These are phyloP conservation scores for Neoniphon sammara DNA, from an alignment of 2,797 vertebrate species.

Conservation along the genomic window DNA sequence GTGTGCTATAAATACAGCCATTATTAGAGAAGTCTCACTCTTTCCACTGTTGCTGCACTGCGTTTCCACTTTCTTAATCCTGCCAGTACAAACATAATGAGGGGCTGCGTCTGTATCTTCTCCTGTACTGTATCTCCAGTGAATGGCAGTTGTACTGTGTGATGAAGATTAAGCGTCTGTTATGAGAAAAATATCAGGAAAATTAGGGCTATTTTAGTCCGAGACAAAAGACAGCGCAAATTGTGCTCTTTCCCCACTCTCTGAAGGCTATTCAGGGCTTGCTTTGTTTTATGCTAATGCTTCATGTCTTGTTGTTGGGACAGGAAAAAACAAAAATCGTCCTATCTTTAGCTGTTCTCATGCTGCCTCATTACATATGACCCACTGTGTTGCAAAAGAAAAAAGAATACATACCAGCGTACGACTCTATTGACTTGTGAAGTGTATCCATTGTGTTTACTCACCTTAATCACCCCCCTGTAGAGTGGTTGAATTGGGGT, in stretches of 20 bases:
- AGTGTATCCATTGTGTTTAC: slow-evolving; percentile 1
- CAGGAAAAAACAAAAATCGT: neutral
- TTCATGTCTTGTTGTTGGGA: slow-evolving; percentile 10
- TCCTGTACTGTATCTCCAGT: neutral
- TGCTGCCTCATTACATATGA: slow-evolving; percentile 21
- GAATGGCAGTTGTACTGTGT: neutral
- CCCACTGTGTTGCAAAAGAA: neutral
- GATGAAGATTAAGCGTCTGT: neutral
- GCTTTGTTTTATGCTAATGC: neutral
- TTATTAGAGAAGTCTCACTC: neutral
- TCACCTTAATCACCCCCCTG: slow-evolving; percentile 10
- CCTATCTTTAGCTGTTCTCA: slow-evolving; percentile 21
- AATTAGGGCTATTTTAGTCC: neutral
- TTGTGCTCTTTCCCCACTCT: neutral
- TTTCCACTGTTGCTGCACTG: neutral
- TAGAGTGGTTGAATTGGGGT: slow-evolving; percentile 12
- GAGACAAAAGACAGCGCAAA: neutral
- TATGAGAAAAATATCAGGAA: too few species aligned
- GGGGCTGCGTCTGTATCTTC: neutral
- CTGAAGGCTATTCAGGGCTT: neutral
- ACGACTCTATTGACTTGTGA: slow-evolving; percentile 5
- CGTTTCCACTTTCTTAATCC: neutral
- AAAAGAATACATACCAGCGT: neutral
- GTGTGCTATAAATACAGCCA: slow-evolving; percentile 5
- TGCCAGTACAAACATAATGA: neutral